Evolutionary conservation across 2,113 vertebrate genomes (phyloP).

Genomic region (Eleginops maclovinus): DNA sequence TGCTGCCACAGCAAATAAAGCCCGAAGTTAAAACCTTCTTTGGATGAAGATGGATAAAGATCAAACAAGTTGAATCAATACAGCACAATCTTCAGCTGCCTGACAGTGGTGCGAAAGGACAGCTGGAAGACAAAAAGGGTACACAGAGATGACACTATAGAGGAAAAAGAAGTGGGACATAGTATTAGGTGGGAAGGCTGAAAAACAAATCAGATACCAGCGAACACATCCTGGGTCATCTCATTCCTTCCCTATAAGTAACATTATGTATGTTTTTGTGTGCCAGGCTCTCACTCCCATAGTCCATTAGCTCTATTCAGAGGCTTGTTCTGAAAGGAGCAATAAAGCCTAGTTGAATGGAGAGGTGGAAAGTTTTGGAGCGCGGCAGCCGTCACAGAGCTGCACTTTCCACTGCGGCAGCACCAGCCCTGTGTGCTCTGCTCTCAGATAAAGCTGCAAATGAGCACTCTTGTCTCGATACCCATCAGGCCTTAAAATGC

Average conservation of each 20-base stretch:
- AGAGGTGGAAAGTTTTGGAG: constrained; percentile 49
- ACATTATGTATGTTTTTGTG: constrained; percentile 35
- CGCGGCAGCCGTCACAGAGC: constrained; percentile 30
- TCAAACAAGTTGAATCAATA: not conserved
- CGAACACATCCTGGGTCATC: constrained; percentile 11
- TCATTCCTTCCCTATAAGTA: constrained; percentile 11
- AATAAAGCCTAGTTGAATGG: constrained; percentile 45
- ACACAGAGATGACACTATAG: constrained; percentile 10
- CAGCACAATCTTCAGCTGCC: not conserved
- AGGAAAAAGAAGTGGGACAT: not conserved
- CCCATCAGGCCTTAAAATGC: constrained; percentile 26
- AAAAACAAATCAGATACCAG: constrained; percentile 25
- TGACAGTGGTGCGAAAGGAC: not conserved
- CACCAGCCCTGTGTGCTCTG: constrained; percentile 19
- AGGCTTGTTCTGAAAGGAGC: constrained; percentile 40
- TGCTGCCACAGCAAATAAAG: not conserved
- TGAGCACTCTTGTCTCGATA: constrained; percentile 19
- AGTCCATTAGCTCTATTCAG: constrained; percentile 54
- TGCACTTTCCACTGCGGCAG: constrained; percentile 34
- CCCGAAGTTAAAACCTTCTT: not conserved
- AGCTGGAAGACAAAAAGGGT: not conserved
- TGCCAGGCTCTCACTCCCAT: constrained; percentile 30
- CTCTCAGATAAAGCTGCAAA: constrained; percentile 35
- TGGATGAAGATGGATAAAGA: constrained; percentile 6
- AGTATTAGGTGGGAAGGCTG: constrained; percentile 5